Evolutionary conservation across 2,888 invertebrate species (phyloP).

Genomic region (Mesopsocus fuscifrons): DNA sequence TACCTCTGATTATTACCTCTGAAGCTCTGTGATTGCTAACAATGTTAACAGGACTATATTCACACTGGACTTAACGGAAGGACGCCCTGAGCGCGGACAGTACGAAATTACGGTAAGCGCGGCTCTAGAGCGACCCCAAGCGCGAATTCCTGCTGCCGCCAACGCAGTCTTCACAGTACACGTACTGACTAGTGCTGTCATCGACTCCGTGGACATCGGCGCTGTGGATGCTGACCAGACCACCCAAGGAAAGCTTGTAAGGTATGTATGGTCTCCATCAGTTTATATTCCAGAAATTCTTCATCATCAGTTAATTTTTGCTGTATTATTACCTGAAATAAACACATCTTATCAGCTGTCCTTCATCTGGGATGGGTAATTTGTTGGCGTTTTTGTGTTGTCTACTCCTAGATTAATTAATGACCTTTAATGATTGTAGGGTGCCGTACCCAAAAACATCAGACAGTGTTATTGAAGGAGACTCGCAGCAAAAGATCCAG

Average conservation of each 20-base stretch:
- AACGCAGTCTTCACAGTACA: slow-evolving; percentile 36
- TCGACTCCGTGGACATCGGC: slow-evolving; percentile 67
- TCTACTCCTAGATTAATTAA: too few relatives aligned
- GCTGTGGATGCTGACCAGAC: slow-evolving; percentile 81
- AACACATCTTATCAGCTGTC: neutral
- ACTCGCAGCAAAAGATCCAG: slow-evolving; percentile 74
- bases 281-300: neutral
- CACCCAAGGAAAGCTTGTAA: slow-evolving; percentile 53
- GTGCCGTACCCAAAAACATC: slow-evolving; percentile 55
- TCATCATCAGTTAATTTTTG: neutral
- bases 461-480: slow-evolving; percentile 51
- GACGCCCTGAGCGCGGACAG: slow-evolving; percentile 64
- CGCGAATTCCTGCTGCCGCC: slow-evolving; percentile 32
- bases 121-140: slow-evolving; percentile 36
- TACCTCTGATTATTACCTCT: too few relatives aligned
- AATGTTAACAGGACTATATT: slow-evolving; percentile 53
- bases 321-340: neutral
- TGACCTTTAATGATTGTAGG: too few relatives aligned
- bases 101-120: slow-evolving; percentile 66
- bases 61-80: slow-evolving; percentile 53
- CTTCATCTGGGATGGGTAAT: too few relatives aligned
- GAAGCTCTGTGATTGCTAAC: too few relatives aligned
- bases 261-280: slow-evolving; percentile 25
- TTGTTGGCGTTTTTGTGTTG: too few relatives aligned
- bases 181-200: slow-evolving; percentile 50